phyloP scores from a whole-genome alignment of 2,797 vertebrate species.

The Alosa sapidissima region DNA sequence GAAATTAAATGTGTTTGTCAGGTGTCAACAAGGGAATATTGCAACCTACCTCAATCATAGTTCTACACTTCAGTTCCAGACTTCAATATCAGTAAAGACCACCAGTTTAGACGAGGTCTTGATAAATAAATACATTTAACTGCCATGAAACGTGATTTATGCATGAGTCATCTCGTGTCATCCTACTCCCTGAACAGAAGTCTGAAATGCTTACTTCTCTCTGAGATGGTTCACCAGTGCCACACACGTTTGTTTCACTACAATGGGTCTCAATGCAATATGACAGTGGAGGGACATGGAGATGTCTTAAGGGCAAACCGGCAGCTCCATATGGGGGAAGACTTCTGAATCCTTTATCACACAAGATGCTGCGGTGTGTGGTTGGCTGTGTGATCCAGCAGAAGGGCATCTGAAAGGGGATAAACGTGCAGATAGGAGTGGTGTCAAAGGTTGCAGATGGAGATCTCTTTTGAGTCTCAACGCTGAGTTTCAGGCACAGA shows the following conservation, averaged over 20 bases:
- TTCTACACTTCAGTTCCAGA: too few relatives aligned
- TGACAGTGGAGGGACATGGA: neutral
- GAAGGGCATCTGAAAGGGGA: neutral
- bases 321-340: neutral
- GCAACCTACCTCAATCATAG: too few relatives aligned
- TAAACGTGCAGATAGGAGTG: neutral
- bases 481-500: neutral
- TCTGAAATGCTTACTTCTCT: neutral
- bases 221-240: neutral
- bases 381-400: neutral
- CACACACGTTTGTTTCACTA: neutral
- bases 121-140: neutral
- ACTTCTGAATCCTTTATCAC: neutral
- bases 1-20: neutral
- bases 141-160: neutral
- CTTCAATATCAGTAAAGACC: neutral
- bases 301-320: neutral
- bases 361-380: neutral
- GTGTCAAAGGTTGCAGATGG: neutral
- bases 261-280: neutral
- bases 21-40: too few relatives aligned
- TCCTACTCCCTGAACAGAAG: neutral
- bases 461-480: neutral
- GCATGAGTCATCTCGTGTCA: neutral
- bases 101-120: neutral